Conservation (phyloP, 2,113 vertebrate species). For the Xiphorhynchus elegans region DNA sequence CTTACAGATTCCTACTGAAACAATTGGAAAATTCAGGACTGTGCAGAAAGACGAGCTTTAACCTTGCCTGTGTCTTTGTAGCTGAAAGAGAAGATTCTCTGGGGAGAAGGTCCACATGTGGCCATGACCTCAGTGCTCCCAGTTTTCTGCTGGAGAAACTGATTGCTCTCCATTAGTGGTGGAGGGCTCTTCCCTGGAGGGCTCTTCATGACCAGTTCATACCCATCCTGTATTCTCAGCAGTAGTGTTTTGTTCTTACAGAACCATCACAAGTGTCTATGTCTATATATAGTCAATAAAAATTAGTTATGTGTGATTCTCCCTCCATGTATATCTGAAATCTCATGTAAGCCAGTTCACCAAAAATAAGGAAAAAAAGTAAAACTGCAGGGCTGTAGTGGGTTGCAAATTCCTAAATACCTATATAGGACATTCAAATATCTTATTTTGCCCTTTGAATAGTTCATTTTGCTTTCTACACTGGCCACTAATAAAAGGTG, state of each 20-base stretch:
- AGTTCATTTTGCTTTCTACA: background rate
- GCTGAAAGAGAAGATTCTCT: background rate
- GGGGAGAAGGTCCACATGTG: background rate
- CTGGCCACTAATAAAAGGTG: background rate
- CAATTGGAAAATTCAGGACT: background rate
- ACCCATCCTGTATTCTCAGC: background rate
- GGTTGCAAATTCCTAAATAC: background rate
- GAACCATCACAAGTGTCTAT: background rate
- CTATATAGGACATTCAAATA: background rate
- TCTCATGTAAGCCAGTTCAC: background rate
- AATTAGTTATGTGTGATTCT: background rate
- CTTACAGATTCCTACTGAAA: background rate
- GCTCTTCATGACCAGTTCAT: background rate
- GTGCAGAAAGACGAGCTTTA: background rate
- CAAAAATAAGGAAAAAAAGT: background rate
- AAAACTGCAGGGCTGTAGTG: background rate
- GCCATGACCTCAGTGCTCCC: background rate
- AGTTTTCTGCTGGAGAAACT: background rate
- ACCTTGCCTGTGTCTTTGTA: accelerated
- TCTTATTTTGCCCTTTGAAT: background rate
- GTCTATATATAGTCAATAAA: background rate
- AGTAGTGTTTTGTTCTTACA: background rate
- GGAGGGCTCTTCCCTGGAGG: background rate
- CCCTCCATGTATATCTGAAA: background rate
- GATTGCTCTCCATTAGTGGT: background rate